phyloP scores from a whole-genome alignment of 2,113 vertebrate genomes.

The Crotalus helleri region DNA sequence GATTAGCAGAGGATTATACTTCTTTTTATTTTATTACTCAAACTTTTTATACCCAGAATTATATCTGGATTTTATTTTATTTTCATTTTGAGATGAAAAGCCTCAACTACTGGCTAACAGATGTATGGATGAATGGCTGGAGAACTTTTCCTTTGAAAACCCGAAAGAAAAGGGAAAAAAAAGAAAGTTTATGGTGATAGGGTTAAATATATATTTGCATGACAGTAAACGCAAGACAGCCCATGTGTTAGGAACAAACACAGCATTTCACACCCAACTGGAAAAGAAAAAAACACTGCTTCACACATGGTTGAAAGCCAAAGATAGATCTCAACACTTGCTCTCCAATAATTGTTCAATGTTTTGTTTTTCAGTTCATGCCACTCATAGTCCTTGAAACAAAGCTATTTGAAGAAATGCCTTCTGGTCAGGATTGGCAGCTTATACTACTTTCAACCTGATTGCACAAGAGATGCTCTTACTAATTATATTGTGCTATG shows the following conservation, averaged over 20 bases:
- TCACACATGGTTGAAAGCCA: neutral
- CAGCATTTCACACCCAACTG: neutral
- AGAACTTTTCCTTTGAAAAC: neutral
- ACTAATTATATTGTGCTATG: neutral
- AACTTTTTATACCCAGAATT: neutral
- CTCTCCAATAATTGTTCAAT: neutral
- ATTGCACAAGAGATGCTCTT: neutral
- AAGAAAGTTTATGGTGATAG: neutral
- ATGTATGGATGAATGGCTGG: slow-evolving; percentile 27
- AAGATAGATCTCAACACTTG: neutral
- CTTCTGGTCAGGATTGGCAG: neutral
- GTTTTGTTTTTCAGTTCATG: neutral
- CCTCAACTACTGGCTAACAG: slow-evolving; percentile 58
- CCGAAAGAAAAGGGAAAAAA: neutral
- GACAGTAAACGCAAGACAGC: neutral
- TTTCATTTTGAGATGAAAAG: slow-evolving; percentile 47
- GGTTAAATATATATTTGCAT: neutral
- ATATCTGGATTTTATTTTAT: neutral
- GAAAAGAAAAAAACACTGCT: neutral
- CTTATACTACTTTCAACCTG: neutral
- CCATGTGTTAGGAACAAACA: neutral
- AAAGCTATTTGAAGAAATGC: neutral
- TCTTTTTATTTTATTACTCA: slow-evolving; percentile 17
- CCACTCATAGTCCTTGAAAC: neutral
- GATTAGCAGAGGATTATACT: slow-evolving; percentile 48